These are phyloP conservation scores for Drosophila acutilabella DNA, from an alignment of 2,888 invertebrate genomes.

Conservation along the genomic window DNA sequence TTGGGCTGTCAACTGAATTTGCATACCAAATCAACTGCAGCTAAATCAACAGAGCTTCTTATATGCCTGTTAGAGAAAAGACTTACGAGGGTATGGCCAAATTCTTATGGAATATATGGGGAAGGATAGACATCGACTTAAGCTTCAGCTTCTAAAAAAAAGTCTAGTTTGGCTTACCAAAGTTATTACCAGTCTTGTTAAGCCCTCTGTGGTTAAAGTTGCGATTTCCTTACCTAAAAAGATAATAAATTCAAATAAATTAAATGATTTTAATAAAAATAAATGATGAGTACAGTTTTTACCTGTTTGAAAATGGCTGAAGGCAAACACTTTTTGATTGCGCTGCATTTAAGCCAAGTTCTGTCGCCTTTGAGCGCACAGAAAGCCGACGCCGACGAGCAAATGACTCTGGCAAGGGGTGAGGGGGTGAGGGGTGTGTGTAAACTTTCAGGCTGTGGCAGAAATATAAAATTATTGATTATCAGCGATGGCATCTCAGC, in stretches of 20 bases:
- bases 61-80: no score
- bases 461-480: slow-evolving; percentile 81
- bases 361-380: slow-evolving; percentile 44
- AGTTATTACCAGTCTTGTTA: no score
- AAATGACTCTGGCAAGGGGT: not conserved
- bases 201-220: no score
- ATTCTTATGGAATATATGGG: no score
- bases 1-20: slow-evolving; percentile 61
- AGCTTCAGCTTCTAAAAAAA: no score
- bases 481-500: slow-evolving; percentile 75
- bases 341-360: slow-evolving; percentile 1
- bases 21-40: slow-evolving; percentile 40
- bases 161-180: no score
- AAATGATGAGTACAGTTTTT: no score
- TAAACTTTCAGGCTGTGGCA: slow-evolving; percentile 56
- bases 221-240: no score
- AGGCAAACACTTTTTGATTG: not conserved
- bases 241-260: no score
- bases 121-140: no score
- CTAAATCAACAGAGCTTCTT: not conserved
- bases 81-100: no score
- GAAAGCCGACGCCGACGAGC: slow-evolving; percentile 43
- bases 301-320: not conserved
- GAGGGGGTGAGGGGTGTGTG: not conserved
- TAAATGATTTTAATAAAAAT: no score